These are phyloP conservation scores for Forbesichthys agassizii DNA, from an alignment of 2,113 vertebrate species.

Conservation along the genomic window DNA sequence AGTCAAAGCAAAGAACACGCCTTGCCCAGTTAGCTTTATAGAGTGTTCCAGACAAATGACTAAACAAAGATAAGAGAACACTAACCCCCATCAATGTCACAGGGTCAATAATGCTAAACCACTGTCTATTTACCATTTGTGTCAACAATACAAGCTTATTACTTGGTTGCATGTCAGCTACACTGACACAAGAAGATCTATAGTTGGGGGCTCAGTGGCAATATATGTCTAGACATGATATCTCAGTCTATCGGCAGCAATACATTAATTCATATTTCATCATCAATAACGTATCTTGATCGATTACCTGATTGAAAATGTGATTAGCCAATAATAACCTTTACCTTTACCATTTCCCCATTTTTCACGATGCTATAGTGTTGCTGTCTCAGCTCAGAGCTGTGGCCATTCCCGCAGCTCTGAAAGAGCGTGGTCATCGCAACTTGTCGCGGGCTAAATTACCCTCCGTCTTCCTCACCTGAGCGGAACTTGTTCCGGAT, in stretches of 20 bases:
- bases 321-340: slow-evolving; percentile 24
- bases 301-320: slow-evolving; percentile 24
- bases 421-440: slow-evolving; percentile 7
- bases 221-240: slow-evolving; percentile 10
- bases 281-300: slow-evolving; percentile 31
- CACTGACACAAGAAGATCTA: slow-evolving; percentile 9
- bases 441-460: slow-evolving; percentile 15
- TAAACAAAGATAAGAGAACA: no score
- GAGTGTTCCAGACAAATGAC: background rate
- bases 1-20: background rate
- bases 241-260: slow-evolving; percentile 16
- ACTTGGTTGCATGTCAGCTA: background rate
- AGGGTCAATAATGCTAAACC: background rate
- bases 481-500: slow-evolving; percentile 93
- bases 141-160: background rate
- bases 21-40: background rate
- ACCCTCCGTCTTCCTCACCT: slow-evolving; percentile 74
- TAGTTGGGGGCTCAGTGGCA: background rate
- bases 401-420: slow-evolving; percentile 5
- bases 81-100: background rate
- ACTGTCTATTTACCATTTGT: background rate
- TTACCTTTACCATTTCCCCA: slow-evolving; percentile 7
- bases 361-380: slow-evolving; percentile 16
- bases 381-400: slow-evolving; percentile 18
- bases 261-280: slow-evolving; percentile 28